Evolutionary conservation across 2,797 vertebrate species (phyloP).

Genomic region (Poecilia wingei): DNA sequence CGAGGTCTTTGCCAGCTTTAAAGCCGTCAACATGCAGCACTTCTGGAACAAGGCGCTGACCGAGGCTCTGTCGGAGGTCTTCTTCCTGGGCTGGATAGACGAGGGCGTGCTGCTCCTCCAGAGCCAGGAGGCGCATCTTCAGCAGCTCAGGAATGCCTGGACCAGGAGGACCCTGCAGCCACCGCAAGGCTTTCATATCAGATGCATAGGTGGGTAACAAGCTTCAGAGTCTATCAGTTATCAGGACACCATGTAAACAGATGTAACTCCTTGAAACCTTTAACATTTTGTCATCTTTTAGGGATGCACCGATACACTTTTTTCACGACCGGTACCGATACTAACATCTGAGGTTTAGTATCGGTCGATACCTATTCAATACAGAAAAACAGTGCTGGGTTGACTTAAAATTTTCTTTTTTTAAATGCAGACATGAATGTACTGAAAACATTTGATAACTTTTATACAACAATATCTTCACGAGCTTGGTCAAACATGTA

Average conservation of each 20-base stretch:
- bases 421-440: background rate
- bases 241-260: background rate
- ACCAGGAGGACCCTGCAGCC: slow-evolving; percentile 88
- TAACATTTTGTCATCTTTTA: too few relatives aligned
- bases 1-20: slow-evolving; percentile 95
- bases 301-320: too few relatives aligned
- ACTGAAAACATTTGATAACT: too few relatives aligned
- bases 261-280: background rate
- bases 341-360: too few relatives aligned
- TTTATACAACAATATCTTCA: too few relatives aligned
- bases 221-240: background rate
- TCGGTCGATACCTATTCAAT: too few relatives aligned
- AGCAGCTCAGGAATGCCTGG: slow-evolving; percentile 93
- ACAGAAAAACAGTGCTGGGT: too few relatives aligned
- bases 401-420: background rate
- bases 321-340: too few relatives aligned
- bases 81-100: slow-evolving; percentile 97
- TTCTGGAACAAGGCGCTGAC: slow-evolving; percentile 94
- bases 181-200: slow-evolving; percentile 90
- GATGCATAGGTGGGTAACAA: slow-evolving; percentile 85
- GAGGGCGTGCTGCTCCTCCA: slow-evolving; percentile 93
- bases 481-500: too few relatives aligned
- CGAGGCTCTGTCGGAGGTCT: slow-evolving; percentile 89
- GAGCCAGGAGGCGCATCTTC: slow-evolving; percentile 90
- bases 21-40: slow-evolving; percentile 94